Base-by-base conservation (phyloP, 1,140 invertebrate species). In the Listronotus oregonensis region DNA sequence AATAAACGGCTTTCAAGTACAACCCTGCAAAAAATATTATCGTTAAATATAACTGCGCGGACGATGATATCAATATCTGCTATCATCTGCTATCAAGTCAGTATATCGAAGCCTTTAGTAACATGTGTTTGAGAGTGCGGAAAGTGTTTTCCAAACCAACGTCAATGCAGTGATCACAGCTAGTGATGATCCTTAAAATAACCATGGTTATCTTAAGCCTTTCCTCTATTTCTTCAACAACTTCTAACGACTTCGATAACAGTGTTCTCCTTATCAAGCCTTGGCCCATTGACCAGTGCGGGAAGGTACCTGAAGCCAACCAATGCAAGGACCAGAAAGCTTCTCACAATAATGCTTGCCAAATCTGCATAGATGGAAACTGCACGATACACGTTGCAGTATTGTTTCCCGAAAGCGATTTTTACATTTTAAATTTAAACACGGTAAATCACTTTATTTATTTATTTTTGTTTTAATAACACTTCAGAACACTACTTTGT, bases 341-440 rank as follows among this genome's bases (percentile, higher is more conserved):
- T 18, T 14, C 39, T n/a, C n/a, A 47, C n/a, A 66, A 59, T 15
- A 31, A 51, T 8, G 9, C 2, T n/a, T 66, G 64, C 17, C 14
- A 47, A 11, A 55, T 64, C 10, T 71, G 71, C 21, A 49, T 47
- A n/a, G 57, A 57, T 15, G 47, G 44, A 7, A 47, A 39, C 0
- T 74, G 71, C 54, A 70, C 59, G 1, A 59, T 74, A 40, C 64
- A 71, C 21, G 61, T 77, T n/a, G 74, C 63, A 17, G 40, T 77
- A 37, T 65, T 75, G 27, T 57, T 77, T 60, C 74, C 75, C 8
- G 39, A 68, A n/a, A 57, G 51, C 21, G 32, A 59, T 0, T 59
- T 37, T 43, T 76, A 74, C 49, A 71, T 77, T 37, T 71, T 75
- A 37, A 76, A 75, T 57, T 58, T 73, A 17, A 60, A 73, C 6